Evolutionary conservation across 2,797 vertebrate species (phyloP).

Genomic region (Taenioides sp.): DNA sequence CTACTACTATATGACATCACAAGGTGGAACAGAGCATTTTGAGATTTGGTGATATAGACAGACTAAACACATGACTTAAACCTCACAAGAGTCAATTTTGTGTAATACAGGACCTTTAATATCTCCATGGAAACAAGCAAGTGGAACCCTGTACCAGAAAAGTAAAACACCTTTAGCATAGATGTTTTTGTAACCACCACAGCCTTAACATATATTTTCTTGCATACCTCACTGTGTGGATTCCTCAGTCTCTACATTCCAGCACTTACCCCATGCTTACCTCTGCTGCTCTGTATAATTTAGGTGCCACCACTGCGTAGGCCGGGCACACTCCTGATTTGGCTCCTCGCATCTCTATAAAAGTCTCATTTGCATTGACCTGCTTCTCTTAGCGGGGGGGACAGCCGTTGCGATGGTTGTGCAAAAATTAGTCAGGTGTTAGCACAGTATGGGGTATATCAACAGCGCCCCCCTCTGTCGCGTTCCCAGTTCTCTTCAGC

Average conservation of each 20-base stretch:
- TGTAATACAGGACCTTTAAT: no score
- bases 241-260: no score
- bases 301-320: constrained; percentile 4
- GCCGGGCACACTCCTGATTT: constrained; percentile 27
- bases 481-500: constrained; percentile 29
- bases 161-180: no score
- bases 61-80: no score
- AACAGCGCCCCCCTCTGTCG: constrained; percentile 36
- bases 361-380: constrained; percentile 71
- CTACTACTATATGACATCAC: no score
- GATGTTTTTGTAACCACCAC: no score
- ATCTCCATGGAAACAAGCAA: no score
- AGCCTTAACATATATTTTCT: no score
- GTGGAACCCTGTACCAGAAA: no score
- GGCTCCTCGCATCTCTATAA: constrained; percentile 46
- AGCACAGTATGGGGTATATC: constrained; percentile 66
- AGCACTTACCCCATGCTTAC: background rate
- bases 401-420: constrained; percentile 62
- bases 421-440: constrained; percentile 75
- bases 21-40: no score
- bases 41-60: no score
- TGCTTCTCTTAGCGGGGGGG: constrained; percentile 56
- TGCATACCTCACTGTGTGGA: background rate
- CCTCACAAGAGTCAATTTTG: no score
- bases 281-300: constrained; percentile 1